These are phyloP conservation scores for Ochotona curzoniae DNA, from an alignment of 2,113 vertebrate species.

Conservation along the genomic window DNA sequence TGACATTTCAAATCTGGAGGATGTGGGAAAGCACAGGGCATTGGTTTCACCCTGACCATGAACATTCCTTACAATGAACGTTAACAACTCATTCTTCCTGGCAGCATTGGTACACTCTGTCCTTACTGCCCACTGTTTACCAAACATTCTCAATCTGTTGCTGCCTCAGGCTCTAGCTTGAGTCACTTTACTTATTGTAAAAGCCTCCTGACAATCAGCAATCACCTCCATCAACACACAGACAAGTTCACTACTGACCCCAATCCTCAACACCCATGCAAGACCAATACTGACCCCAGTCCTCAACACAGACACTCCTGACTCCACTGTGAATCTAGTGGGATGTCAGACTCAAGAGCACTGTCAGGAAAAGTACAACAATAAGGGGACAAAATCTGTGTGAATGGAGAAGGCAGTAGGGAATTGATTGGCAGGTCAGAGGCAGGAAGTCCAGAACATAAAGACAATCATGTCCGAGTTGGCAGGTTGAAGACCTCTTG, in stretches of 20 bases:
- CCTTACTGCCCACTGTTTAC: not conserved
- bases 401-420: not conserved
- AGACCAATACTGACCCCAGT: too few relatives aligned
- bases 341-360: not conserved
- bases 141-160: not conserved
- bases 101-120: not conserved
- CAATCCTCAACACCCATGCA: too few relatives aligned
- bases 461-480: not conserved
- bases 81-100: not conserved
- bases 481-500: not conserved
- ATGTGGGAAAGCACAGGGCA: not conserved
- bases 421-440: not conserved
- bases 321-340: not conserved
- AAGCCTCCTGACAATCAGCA: not conserved
- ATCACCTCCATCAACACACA: too few relatives aligned
- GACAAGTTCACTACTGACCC: too few relatives aligned
- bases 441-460: not conserved
- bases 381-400: not conserved
- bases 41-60: not conserved
- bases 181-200: not conserved
- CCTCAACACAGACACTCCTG: not conserved
- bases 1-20: not conserved
- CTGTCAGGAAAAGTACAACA: not conserved
- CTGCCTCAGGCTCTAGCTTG: not conserved
- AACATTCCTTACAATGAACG: too few relatives aligned